Percentiles rank a stretch among this genome's conserved stretches.
These are phyloP conservation scores for Tenebrio molitor DNA, from an alignment of 1,140 invertebrate species.

Conservation along the genomic window DNA sequence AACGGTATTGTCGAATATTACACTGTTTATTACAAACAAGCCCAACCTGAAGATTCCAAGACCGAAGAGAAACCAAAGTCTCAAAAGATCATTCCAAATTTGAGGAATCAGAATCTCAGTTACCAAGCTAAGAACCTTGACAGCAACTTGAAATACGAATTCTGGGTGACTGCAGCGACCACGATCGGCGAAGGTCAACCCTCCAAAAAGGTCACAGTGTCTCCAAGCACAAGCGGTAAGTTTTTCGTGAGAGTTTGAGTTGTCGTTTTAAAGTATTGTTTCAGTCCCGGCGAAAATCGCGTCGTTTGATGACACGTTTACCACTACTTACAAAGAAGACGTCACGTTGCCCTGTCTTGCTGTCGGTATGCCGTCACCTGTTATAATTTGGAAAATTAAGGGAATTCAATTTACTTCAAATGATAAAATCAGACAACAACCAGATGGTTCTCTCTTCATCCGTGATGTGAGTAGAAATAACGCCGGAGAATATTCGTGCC, in stretches of 20 bases:
- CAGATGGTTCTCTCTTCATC: constrained; percentile 92
- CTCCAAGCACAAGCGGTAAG: constrained; percentile 83
- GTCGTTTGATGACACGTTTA: constrained; percentile 92
- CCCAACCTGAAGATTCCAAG: constrained; percentile 64
- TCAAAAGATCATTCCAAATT: constrained; percentile 67
- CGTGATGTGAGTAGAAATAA: constrained; percentile 90
- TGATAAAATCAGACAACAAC: constrained; percentile 85
- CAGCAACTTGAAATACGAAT: constrained; percentile 87
- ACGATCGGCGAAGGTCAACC: constrained; percentile 93
- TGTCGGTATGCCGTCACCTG: constrained; percentile 89
- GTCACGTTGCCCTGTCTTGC: constrained; percentile 92
- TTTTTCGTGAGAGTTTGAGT: constrained; percentile 12
- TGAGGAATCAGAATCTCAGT: constrained; percentile 70
- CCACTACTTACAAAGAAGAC: constrained; percentile 91
- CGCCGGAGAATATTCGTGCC: constrained; percentile 91
- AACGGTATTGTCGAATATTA: constrained; percentile 96
- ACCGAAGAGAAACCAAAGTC: constrained; percentile 64
- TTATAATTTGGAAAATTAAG: constrained; percentile 87
- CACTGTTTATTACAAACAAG: constrained; percentile 90
- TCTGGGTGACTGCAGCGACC: constrained; percentile 95
- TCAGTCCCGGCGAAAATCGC: constrained; percentile 93
- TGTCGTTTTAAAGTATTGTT: constrained; percentile 52
- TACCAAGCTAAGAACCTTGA: constrained; percentile 89
- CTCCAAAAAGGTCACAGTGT: constrained; percentile 86
- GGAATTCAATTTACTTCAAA: constrained; percentile 67